These are phyloP conservation scores for Stictocephala bisonia DNA, from an alignment of 2,888 invertebrate genomes.

Conservation along the genomic window DNA sequence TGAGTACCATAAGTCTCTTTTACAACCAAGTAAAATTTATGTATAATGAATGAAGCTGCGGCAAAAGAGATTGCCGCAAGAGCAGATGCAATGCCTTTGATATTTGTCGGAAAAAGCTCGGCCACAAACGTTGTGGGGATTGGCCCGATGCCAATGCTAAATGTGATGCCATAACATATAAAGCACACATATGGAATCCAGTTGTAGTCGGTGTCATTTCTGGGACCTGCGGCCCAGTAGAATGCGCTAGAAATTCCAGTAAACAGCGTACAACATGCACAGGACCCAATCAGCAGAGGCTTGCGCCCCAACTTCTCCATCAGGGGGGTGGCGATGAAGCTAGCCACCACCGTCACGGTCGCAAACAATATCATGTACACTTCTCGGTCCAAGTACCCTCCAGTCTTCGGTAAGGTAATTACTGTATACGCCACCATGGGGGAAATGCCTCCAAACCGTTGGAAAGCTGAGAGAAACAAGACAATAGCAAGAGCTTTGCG, in stretches of 20 bases:
- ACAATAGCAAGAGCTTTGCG: conserved; percentile 50
- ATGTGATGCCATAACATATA: conserved; percentile 70
- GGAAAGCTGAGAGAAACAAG: conserved; percentile 46
- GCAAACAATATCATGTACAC: conserved; percentile 55
- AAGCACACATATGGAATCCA: conserved; percentile 69
- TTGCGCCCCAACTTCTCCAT: conserved; percentile 55
- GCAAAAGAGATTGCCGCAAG: conserved; percentile 55
- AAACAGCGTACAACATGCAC: conserved; percentile 46
- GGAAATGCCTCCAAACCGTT: conserved; percentile 55
- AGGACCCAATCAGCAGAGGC: conserved; percentile 52
- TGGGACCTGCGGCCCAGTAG: conserved; percentile 46
- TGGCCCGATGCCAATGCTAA: conserved; percentile 69
- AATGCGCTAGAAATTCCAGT: conserved; percentile 49
- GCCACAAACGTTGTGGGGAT: conserved; percentile 55
- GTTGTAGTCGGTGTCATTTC: conserved; percentile 63
- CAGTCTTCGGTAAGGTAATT: conserved; percentile 51
- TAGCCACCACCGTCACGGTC: conserved; percentile 43
- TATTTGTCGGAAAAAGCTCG: conserved; percentile 56
- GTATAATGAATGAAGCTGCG: conserved; percentile 52
- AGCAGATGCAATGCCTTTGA: conserved; percentile 55
- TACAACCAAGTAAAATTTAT: conserved; percentile 52
- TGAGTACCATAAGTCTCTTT: conserved; percentile 47
- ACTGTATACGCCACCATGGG: conserved; percentile 54
- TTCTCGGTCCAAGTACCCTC: conserved; percentile 44
- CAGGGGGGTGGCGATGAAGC: conserved; percentile 48